Base-by-base conservation (phyloP, 2,113 vertebrate species). In the Crotophaga sulcirostris region DNA sequence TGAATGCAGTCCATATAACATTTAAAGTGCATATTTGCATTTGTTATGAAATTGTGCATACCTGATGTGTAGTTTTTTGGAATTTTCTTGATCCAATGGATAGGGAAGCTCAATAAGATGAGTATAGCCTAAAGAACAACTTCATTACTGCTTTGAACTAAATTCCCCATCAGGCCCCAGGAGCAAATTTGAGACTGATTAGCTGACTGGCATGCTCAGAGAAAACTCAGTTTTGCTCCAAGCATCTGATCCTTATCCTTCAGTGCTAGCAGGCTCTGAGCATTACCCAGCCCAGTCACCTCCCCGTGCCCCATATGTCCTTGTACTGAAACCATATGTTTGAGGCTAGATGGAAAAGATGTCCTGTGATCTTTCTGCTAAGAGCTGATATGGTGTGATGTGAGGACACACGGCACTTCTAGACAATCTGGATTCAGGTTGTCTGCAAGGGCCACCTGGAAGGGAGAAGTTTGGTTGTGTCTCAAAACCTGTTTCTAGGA, bases 1-100 rank as follows among this genome's bases (percentile, higher is more conserved):
- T 63, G 28, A 66, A 77, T 63, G 51, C 79, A 86, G 47, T 40
- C 51, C 67, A 47, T 62, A 45, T 5, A 42, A 85, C 51, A 83
- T 80, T 76, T 85, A 45, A 72, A 87, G 44, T 28, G 20, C 13
- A 9, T 56, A 36, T 96, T 87, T 93, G 59, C 84, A 87, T 91
- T 91, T 83, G 15, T 26, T 87, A n/a, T 69, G 67, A 94, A 96
- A 90, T 26, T 93, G 25, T 91, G 52, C 52, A 16, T 90, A 77
- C 34, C 24, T 54, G 44, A 60, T 74, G 16, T 40, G 59, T 80
- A 76, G 36, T 62, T 87, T 89, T 83, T 11, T 58, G 11, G 29
- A 38, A 16, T 86, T 79, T 80, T 29, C 63, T 70, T 86, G 72
- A 84, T 74, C 33, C 36, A 33, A 31, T 34, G 16, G 58, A 38